Conservation (phyloP, 2,797 vertebrate genomes). For the Sebastes cheni region DNA sequence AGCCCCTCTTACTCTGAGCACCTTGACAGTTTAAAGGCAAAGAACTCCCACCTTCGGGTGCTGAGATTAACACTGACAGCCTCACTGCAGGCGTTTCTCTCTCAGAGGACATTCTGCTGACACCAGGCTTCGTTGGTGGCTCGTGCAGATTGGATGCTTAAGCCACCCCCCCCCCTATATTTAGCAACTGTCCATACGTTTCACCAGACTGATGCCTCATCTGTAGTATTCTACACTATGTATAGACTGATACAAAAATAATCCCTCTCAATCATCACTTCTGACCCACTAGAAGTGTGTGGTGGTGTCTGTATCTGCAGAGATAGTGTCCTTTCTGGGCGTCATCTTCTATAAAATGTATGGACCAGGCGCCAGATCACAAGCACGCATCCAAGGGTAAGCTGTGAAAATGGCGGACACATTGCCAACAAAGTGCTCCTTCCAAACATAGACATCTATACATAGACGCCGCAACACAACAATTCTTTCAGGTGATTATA, state of each 20-base stretch:
- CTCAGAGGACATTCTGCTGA: conserved; percentile 14
- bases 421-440: too few relatives aligned
- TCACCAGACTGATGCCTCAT: background rate
- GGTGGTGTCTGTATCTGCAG: background rate
- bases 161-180: background rate
- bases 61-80: conserved; percentile 31
- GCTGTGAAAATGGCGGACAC: too few relatives aligned
- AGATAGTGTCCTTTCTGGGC: background rate
- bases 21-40: background rate
- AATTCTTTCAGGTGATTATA: too few relatives aligned
- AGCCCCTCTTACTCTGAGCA: conserved; percentile 1
- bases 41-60: background rate
- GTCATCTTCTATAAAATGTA: background rate
- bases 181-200: conserved; percentile 1
- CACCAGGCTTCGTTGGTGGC: background rate
- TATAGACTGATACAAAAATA: background rate
- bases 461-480: too few relatives aligned
- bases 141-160: conserved; percentile 6
- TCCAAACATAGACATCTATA: too few relatives aligned
- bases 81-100: conserved; percentile 5
- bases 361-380: background rate
- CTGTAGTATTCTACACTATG: background rate
- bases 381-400: too few relatives aligned
- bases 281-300: background rate
- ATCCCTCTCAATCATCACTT: background rate